These are phyloP conservation scores for Echiichthys vipera DNA, from an alignment of 2,797 vertebrate species.

Conservation along the genomic window DNA sequence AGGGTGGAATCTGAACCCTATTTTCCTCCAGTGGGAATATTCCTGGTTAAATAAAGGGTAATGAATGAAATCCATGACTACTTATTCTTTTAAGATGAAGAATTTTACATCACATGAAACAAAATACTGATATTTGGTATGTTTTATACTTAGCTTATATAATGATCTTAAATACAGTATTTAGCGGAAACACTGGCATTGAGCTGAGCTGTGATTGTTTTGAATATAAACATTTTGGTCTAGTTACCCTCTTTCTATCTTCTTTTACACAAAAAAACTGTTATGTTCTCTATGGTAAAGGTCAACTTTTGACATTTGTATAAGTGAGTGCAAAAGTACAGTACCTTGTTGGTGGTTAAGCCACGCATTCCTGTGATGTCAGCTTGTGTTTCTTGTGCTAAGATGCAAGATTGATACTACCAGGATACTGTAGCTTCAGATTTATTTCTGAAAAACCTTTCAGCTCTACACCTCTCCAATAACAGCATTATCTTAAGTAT, in stretches of 20 bases:
- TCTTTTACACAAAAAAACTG: constrained; percentile 2
- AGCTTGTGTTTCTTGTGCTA: constrained; percentile 44
- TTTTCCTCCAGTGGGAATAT: background rate
- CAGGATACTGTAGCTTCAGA: constrained; percentile 29
- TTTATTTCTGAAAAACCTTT: constrained; percentile 25
- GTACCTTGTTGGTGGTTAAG: constrained; percentile 57
- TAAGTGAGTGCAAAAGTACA: constrained; percentile 13
- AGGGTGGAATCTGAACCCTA: constrained; percentile 5
- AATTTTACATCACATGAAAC: constrained; percentile 6
- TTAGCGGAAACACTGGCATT: constrained; percentile 34
- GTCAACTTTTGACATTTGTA: constrained; percentile 3
- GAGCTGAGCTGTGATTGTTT: constrained; percentile 49
- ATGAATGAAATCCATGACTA: no score
- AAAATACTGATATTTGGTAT: constrained; percentile 17
- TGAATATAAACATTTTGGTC: constrained; percentile 42
- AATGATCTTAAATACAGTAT: constrained; percentile 17
- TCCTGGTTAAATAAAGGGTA: no score
- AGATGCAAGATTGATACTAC: constrained; percentile 11
- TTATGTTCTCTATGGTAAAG: constrained; percentile 2
- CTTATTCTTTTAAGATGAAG: constrained; percentile 26
- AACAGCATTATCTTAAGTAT: constrained; percentile 28
- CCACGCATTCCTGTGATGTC: constrained; percentile 52
- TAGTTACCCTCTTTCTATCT: constrained; percentile 1
- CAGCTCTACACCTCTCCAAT: constrained; percentile 27
- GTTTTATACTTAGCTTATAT: constrained; percentile 26